Evolutionary conservation across 64 coral and sea anemone species (phyloP).

Genomic region (Anthopleura sola): DNA sequence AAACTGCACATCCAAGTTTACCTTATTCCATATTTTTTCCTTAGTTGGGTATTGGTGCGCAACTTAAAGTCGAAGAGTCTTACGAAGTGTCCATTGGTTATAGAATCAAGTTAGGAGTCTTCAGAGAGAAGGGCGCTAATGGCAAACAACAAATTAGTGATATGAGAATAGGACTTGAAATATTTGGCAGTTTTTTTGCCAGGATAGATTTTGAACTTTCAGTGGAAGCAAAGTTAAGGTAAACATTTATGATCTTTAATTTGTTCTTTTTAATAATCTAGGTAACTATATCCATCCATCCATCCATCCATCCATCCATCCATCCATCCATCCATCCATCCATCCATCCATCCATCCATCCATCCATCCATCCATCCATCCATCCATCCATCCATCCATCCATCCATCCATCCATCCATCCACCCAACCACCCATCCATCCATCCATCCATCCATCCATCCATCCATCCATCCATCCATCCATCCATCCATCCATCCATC

Average conservation of each 20-base stretch:
- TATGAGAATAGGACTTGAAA: conserved; percentile 16
- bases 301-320: too few relatives aligned
- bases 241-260: not conserved
- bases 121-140: conserved; percentile 12
- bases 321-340: too few relatives aligned
- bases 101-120: not conserved
- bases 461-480: too few relatives aligned
- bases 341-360: too few relatives aligned
- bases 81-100: not conserved
- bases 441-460: too few relatives aligned
- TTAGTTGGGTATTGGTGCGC: not conserved
- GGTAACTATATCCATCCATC: too few relatives aligned
- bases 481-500: too few relatives aligned
- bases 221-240: not conserved
- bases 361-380: too few relatives aligned
- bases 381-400: too few relatives aligned
- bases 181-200: not conserved
- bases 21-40: not conserved
- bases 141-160: not conserved
- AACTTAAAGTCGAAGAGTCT: not conserved
- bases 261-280: too few relatives aligned
- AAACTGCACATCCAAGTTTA: not conserved
- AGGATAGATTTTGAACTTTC: not conserved
- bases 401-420: too few relatives aligned
- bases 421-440: too few relatives aligned